These are phyloP conservation scores for Diuraphis noxia DNA, from an alignment of 1,140 invertebrate genomes.

Conservation along the genomic window DNA sequence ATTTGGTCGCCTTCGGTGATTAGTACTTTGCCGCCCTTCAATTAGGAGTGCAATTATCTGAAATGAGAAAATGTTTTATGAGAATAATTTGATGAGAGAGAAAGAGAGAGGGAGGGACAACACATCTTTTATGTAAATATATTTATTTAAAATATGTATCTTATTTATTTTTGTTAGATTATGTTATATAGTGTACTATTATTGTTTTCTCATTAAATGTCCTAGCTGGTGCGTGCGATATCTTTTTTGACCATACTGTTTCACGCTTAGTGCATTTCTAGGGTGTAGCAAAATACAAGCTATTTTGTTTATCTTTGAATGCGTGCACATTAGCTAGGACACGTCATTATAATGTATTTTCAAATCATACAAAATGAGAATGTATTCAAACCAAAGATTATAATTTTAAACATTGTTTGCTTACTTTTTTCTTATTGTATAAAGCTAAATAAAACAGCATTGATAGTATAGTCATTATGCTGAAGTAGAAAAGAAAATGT, in stretches of 20 bases:
- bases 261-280: too few species aligned
- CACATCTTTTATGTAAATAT: background rate
- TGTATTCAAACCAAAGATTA: background rate
- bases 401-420: background rate
- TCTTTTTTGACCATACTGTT: too few species aligned
- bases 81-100: background rate
- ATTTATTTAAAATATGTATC: background rate
- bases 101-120: background rate
- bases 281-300: too few species aligned
- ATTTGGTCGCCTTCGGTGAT: conserved; percentile 40
- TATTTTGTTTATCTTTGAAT: too few species aligned
- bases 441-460: conserved; percentile 51
- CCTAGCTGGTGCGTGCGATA: too few species aligned
- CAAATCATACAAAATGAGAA: background rate
- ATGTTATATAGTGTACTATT: background rate
- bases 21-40: conserved; percentile 46
- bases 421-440: conserved; percentile 55
- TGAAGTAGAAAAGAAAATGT: conserved; percentile 48
- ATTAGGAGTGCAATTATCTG: conserved; percentile 53
- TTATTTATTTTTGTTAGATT: background rate
- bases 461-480: conserved; percentile 41
- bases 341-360: background rate
- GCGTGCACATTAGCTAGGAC: too few species aligned
- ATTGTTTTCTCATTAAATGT: background rate
- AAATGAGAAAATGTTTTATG: background rate